phyloP scores from a whole-genome alignment of 2,797 vertebrate genomes.

The Fistularia tabacaria region DNA sequence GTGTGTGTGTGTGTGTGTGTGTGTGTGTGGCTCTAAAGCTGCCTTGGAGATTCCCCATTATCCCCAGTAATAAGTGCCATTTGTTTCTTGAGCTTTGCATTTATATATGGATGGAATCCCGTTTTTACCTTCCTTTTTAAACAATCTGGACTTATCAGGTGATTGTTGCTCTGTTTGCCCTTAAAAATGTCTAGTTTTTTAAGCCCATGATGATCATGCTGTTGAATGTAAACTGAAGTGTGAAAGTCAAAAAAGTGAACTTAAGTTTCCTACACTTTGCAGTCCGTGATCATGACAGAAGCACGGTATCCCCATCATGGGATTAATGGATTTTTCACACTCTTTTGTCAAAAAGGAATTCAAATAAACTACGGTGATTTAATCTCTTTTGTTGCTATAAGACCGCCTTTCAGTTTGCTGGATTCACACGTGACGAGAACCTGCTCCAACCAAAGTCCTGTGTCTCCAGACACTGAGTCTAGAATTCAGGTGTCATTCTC shows the following conservation, averaged over 20 bases:
- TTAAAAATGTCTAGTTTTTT: slow-evolving; percentile 73
- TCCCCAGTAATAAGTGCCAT: slow-evolving; percentile 52
- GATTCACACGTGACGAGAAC: slow-evolving; percentile 10
- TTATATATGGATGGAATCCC: slow-evolving; percentile 42
- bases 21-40: slow-evolving; percentile 31
- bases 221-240: slow-evolving; percentile 41
- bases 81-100: slow-evolving; percentile 54
- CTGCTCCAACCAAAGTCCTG: slow-evolving; percentile 24
- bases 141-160: slow-evolving; percentile 18
- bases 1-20: too few relatives aligned
- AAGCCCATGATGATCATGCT: slow-evolving; percentile 39
- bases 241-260: slow-evolving; percentile 12
- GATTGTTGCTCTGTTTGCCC: slow-evolving; percentile 32
- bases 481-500: slow-evolving; percentile 22
- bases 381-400: slow-evolving; percentile 7
- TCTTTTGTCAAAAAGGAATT: too few relatives aligned
- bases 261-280: slow-evolving; percentile 11
- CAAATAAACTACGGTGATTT: slow-evolving; percentile 1
- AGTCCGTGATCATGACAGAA: too few relatives aligned
- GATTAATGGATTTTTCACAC: too few relatives aligned
- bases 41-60: slow-evolving; percentile 37
- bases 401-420: not conserved
- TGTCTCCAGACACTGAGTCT: slow-evolving; percentile 7
- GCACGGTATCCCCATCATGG: too few relatives aligned
- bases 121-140: slow-evolving; percentile 44